These are phyloP conservation scores for Alentia gelatinosa DNA, from an alignment of 2,888 invertebrate species.

Conservation along the genomic window DNA sequence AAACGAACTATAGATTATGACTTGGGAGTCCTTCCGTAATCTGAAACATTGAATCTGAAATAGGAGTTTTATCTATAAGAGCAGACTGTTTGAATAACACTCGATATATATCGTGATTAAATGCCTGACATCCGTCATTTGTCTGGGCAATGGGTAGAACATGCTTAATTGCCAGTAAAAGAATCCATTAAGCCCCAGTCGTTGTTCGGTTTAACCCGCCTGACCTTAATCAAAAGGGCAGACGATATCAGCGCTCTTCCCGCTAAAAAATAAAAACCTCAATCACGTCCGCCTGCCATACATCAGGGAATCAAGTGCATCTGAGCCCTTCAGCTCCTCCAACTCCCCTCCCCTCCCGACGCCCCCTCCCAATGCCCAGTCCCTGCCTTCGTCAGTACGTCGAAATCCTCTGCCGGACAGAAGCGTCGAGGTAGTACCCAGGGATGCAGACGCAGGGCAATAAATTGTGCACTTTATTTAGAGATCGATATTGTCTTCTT, in stretches of 20 bases:
- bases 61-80: no score
- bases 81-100: not conserved
- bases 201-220: not conserved
- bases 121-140: not conserved
- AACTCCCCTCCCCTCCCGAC: not conserved
- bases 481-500: conserved; percentile 45
- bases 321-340: not conserved
- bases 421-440: not conserved
- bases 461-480: conserved; percentile 49
- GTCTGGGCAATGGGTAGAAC: not conserved
- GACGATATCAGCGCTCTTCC: not conserved
- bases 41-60: no score
- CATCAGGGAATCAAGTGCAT: not conserved
- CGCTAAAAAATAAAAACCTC: not conserved
- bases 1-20: not conserved
- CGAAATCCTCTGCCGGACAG: not conserved
- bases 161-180: not conserved
- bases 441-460: not conserved
- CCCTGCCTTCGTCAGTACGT: not conserved
- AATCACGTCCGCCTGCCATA: not conserved
- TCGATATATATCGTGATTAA: not conserved
- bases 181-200: not conserved
- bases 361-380: not conserved
- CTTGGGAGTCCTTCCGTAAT: no score
- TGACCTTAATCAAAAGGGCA: not conserved